These are phyloP conservation scores for Celastrina argiolus DNA, from an alignment of 2,888 invertebrate species.

Conservation along the genomic window DNA sequence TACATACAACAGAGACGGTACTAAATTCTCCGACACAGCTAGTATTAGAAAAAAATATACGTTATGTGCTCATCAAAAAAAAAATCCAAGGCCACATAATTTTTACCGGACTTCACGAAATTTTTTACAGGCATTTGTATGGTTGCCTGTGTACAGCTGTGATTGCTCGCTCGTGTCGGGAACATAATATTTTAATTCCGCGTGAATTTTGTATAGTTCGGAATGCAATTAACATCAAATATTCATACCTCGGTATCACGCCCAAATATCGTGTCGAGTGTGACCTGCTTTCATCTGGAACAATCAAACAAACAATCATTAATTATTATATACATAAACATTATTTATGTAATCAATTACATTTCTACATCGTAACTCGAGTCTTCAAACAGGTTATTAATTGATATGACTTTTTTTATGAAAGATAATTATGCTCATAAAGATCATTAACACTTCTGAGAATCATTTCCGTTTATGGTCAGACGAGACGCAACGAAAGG, in stretches of 20 bases:
- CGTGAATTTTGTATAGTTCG: not conserved
- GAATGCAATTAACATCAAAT: not conserved
- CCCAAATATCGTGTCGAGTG: not conserved
- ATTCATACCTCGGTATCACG: slow-evolving; percentile 20
- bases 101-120: too few relatives aligned
- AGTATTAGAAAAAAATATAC: too few relatives aligned
- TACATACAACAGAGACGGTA: too few relatives aligned
- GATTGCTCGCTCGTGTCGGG: not conserved
- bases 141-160: not conserved
- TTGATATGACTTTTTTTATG: not conserved
- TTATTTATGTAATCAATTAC: not conserved
- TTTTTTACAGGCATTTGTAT: not conserved
- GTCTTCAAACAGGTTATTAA: not conserved
- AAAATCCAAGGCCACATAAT: too few relatives aligned
- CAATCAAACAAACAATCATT: not conserved
- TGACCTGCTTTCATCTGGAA: slow-evolving; percentile 15
- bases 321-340: not conserved
- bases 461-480: not conserved
- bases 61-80: too few relatives aligned
- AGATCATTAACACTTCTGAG: too few relatives aligned
- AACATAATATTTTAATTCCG: not conserved
- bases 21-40: too few relatives aligned
- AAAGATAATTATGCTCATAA: too few relatives aligned
- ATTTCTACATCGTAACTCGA: not conserved
- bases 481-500: too few relatives aligned